Evolutionary conservation across 64 coral and sea anemone species (phyloP).

Genomic region (Montipora cactus): DNA sequence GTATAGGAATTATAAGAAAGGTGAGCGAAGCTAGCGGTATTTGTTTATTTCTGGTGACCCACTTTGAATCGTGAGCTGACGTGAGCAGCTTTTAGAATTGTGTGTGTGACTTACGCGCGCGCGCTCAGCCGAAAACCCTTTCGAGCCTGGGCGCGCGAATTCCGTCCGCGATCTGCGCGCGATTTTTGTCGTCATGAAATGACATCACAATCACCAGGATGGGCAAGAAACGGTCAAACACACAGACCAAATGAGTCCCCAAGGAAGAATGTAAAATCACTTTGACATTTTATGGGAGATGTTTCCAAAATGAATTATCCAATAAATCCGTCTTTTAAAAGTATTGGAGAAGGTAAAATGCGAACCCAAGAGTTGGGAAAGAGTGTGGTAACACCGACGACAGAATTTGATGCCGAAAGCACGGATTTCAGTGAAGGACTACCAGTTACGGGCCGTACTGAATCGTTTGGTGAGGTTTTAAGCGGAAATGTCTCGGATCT

Average conservation of each 20-base stretch:
- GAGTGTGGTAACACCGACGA: background rate
- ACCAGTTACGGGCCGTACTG: background rate
- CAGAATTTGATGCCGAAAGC: background rate
- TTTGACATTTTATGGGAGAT: background rate
- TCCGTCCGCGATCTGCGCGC: background rate
- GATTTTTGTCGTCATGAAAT: background rate
- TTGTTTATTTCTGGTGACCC: no score
- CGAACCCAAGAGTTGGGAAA: background rate
- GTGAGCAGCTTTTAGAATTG: no score
- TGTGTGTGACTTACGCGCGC: no score
- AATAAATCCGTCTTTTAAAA: background rate
- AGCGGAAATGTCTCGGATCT: background rate
- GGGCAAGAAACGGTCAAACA: background rate
- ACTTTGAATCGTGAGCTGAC: no score
- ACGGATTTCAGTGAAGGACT: background rate
- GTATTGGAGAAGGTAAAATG: no score
- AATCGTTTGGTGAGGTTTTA: background rate
- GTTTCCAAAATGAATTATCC: background rate
- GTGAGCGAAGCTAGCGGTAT: no score
- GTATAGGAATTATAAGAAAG: no score
- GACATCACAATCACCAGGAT: background rate
- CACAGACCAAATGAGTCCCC: background rate
- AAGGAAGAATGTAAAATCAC: background rate
- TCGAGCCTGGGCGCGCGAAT: no score
- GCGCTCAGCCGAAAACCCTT: no score